phyloP scores from a whole-genome alignment of 2,888 invertebrate genomes.

The Stenoptilia bipunctidactyla region DNA sequence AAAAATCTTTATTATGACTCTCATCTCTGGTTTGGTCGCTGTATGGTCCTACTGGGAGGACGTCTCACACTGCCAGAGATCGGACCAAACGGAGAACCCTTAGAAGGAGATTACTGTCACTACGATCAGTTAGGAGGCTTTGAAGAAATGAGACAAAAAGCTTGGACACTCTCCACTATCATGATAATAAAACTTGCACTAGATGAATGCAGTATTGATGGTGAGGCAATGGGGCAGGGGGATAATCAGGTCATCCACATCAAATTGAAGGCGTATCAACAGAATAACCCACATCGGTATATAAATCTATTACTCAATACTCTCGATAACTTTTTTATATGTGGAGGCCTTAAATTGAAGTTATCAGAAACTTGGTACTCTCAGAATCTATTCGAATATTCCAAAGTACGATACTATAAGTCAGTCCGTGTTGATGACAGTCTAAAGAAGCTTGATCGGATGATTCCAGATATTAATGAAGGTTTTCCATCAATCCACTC shows the following conservation, averaged over 20 bases:
- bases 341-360: neutral
- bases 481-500: conserved; percentile 2
- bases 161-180: conserved; percentile 4
- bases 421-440: too few relatives aligned
- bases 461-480: conserved; percentile 1
- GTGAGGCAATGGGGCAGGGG: too few relatives aligned
- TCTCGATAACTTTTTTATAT: too few relatives aligned
- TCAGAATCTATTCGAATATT: conserved; percentile 4
- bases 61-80: too few relatives aligned
- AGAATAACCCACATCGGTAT: too few relatives aligned
- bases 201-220: too few relatives aligned
- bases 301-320: too few relatives aligned
- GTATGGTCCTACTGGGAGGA: neutral
- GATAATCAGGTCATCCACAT: too few relatives aligned
- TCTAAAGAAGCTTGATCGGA: too few relatives aligned
- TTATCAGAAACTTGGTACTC: conserved; percentile 6
- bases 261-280: too few relatives aligned
- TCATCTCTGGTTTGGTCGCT: neutral
- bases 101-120: too few relatives aligned
- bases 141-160: conserved; percentile 7
- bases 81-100: too few relatives aligned
- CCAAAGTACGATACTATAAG: neutral
- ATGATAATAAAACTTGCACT: conserved; percentile 2
- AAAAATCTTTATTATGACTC: neutral
- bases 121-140: neutral